Percentiles rank a stretch among this genome's conserved stretches.
Conservation (phyloP, 2,888 invertebrate genomes). For the Drosophila aldrichi region DNA sequence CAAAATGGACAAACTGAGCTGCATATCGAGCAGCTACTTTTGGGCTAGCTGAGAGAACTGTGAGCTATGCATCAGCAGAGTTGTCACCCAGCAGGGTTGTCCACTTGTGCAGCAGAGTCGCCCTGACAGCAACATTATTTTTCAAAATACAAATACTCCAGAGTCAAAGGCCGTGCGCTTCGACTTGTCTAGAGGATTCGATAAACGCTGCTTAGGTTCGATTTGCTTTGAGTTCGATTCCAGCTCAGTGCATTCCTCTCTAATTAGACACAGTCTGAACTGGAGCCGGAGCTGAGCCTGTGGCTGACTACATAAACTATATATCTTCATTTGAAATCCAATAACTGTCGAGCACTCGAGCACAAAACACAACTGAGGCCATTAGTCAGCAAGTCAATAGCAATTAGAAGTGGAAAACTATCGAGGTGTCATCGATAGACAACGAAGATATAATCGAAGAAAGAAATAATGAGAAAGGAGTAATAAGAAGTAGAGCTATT, state of each 20-base stretch:
- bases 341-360: too few relatives aligned
- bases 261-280: background rate
- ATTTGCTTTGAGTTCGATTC: background rate
- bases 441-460: too few relatives aligned
- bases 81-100: constrained; percentile 5
- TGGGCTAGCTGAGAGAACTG: background rate
- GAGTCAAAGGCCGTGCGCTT: too few relatives aligned
- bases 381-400: too few relatives aligned
- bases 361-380: too few relatives aligned
- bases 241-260: background rate
- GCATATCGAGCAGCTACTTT: constrained; percentile 5
- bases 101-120: too few relatives aligned
- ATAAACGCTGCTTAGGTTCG: background rate
- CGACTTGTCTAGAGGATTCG: background rate
- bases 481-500: too few relatives aligned
- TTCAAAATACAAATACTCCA: background rate
- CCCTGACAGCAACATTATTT: background rate
- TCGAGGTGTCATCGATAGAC: too few relatives aligned
- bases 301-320: too few relatives aligned
- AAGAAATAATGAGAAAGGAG: too few relatives aligned
- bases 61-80: background rate
- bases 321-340: too few relatives aligned
- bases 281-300: background rate
- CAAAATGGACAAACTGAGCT: background rate
- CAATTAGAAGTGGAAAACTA: too few relatives aligned